Conservation (phyloP, 2,113 vertebrate genomes). For the Hucho hucho region DNA sequence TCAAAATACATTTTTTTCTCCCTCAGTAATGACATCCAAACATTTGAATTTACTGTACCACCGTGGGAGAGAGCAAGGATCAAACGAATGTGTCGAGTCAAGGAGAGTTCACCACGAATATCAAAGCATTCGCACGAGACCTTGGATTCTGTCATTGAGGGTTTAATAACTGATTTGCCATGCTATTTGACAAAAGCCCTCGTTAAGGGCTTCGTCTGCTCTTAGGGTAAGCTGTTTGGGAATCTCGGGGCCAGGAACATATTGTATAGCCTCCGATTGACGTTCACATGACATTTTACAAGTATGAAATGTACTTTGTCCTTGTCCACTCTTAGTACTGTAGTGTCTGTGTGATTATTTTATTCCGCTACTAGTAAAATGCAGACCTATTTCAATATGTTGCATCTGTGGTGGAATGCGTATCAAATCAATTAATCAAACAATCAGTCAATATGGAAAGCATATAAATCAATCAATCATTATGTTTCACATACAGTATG, state of each 20-base stretch:
- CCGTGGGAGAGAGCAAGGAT: slow-evolving; percentile 5
- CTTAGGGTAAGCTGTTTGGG: background rate
- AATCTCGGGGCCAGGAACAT: background rate
- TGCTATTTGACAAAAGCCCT: slow-evolving; percentile 27
- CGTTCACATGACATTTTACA: background rate
- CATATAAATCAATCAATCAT: background rate
- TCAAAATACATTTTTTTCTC: background rate
- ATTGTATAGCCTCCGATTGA: background rate
- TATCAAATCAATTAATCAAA: too few species aligned
- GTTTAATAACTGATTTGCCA: background rate
- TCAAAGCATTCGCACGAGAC: slow-evolving; percentile 4
- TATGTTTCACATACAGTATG: background rate
- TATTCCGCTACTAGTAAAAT: too few species aligned
- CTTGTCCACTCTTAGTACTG: too few species aligned
- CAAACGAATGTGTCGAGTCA: background rate
- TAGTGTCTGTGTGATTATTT: too few species aligned
- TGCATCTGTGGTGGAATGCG: too few species aligned
- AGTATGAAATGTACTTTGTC: too few species aligned
- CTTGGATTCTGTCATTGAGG: background rate
- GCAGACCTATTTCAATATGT: too few species aligned
- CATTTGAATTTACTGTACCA: background rate
- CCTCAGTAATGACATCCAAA: background rate
- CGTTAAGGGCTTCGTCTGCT: background rate
- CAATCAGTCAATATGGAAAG: background rate
- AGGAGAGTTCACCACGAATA: slow-evolving; percentile 1